Evolutionary conservation across 2,113 vertebrate species (phyloP).

Genomic region (Amia ocellicauda): DNA sequence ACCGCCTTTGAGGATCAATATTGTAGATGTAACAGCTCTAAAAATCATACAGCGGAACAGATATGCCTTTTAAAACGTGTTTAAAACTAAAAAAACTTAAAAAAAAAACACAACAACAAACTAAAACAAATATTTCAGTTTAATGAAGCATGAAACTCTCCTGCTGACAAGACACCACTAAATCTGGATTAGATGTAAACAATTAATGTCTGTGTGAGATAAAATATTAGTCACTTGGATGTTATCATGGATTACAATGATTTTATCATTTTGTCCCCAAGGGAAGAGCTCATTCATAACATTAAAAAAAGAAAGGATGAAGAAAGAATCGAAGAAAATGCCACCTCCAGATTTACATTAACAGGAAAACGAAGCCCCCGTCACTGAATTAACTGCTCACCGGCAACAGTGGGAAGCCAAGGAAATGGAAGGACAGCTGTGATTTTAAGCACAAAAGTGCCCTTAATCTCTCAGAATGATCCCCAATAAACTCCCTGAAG

Average conservation of each 20-base stretch:
- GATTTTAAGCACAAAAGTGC: slow-evolving; percentile 19
- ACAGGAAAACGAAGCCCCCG: slow-evolving; percentile 19
- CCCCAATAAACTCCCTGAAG: slow-evolving; percentile 24
- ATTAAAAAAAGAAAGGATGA: slow-evolving; percentile 1
- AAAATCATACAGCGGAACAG: background rate
- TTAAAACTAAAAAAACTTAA: background rate
- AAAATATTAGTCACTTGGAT: slow-evolving; percentile 28
- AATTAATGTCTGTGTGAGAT: slow-evolving; percentile 27
- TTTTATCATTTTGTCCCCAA: slow-evolving; percentile 32
- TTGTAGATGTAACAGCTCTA: background rate
- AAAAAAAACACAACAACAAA: slow-evolving; percentile 8
- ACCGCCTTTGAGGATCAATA: slow-evolving; percentile 5
- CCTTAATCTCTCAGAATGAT: slow-evolving; percentile 22
- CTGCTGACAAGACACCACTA: slow-evolving; percentile 17
- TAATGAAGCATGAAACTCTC: slow-evolving; percentile 18
- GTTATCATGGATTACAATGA: slow-evolving; percentile 33
- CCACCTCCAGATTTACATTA: slow-evolving; percentile 2
- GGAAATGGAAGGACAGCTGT: slow-evolving; percentile 23
- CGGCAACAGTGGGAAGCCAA: slow-evolving; percentile 23
- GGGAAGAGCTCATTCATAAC: background rate
- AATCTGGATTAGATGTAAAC: slow-evolving; percentile 25
- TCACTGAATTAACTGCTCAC: background rate
- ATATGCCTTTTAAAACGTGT: background rate
- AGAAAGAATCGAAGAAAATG: background rate
- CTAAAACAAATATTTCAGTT: slow-evolving; percentile 16